Evolutionary conservation across 2,888 invertebrate species (phyloP), one percentile per base, ranked within the genome.

Genomic region (Capitulum mitella): DNA sequence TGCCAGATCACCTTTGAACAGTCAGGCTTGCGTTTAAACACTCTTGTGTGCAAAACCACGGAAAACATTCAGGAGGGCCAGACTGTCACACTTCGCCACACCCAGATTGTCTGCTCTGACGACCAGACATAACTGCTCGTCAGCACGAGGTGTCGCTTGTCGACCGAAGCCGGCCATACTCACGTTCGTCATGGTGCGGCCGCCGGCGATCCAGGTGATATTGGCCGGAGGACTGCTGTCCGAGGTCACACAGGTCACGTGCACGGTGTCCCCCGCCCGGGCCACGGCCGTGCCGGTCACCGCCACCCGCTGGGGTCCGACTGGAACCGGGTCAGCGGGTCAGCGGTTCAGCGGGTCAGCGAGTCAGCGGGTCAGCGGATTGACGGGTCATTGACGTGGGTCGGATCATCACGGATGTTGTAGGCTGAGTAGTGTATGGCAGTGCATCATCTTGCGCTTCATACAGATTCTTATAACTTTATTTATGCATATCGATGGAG

Each of bases 201-300:
- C 79, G 14, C 58, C 64, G n/a, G 77, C 34, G 2, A 48, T 70
- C 79, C 79, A 79, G 74, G 77, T 77, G 77, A 79, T 61, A 48
- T 51, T 51, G 22, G 79, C 79, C 40, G 79, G 79, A 8, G 79
- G 79, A 70, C 26, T 51, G 26, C 51, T 51, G 51, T 6, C 26
- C 6, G 51, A 51, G 22, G 51, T 51, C 22, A 19, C 22, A 26
- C 51, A 51, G 22, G 51, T 51, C 51, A 51, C 19, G 51, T 22
- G 51, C 26, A 22, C 51, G 6, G 51, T 19, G 6, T 51, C 51
- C 2, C 51, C 51, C 1, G 19, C 51, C 26, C 19, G 19, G 1
- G 51, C 51, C 51, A 26, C 22, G 1, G 19, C 26, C 51, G 51
- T 51, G 51, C 51, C 51, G 6, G 22, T 26, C 22, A 26, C 26